Base-by-base conservation (phyloP, 2,797 vertebrate genomes). In the Gymnoscopelus microlampas region DNA sequence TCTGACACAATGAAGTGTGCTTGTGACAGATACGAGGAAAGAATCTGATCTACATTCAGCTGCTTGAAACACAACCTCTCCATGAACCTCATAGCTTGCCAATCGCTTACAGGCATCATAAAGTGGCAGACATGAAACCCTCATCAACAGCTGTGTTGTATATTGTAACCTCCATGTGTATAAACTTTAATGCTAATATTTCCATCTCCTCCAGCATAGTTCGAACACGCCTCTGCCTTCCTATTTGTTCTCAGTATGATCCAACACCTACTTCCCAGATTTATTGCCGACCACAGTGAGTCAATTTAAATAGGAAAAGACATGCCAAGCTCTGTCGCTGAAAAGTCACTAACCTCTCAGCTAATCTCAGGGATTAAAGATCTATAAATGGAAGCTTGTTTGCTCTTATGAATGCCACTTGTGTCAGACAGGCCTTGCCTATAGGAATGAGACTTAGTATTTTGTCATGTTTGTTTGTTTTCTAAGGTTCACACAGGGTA, bases 321-420 rank as follows among this genome's bases (percentile, higher is more conserved):
- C 79, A 73, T 86, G 81, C 82, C 84, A 90, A 82, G 87, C 85
- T 82, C 77, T 85, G 70, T 73, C 72, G 84, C 75, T 86, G 79
- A 86, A 70, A 88, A 85, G 83, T 83, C 85, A 85, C 74, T 92
- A 88, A 81, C 86, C n/a, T 88, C 88, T 59, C 3, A 59, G 84
- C 81, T 94, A 91, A 93, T 93, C 91, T 89, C 29, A n/a, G 60
- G 88, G 88, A 93, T 93, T 91, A 91, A 72, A 66, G 53, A 63
- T 84, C 88, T 93, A 91, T 88, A 93, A 91, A 82, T 85, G 87
- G 86, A 83, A 79, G 61, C 73, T 71, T 14, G 47, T 75, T 88
- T 70, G 73, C 74, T 85, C 87, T 87, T 76, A 76, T 88, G 84
- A 88, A 83, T 78, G 80, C 81, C 83, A 78, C 82, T 80, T 79